Base-by-base conservation (phyloP, 2,888 invertebrate species). In the Drosophila algonquin region DNA sequence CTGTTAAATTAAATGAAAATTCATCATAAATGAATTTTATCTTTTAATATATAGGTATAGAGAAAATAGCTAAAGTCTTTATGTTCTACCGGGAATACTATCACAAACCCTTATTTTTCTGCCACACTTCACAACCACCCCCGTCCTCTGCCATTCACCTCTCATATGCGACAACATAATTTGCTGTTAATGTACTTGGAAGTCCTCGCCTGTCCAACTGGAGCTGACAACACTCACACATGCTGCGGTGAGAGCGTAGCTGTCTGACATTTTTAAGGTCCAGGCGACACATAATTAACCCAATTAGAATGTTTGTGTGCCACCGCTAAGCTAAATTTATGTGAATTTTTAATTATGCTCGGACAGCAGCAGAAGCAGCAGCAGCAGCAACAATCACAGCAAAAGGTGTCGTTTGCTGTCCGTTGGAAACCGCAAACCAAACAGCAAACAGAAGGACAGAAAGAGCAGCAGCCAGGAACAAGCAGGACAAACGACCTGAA, bases 221-320 rank as follows among this genome's bases (percentile, higher is more conserved):
- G 51, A 51, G 73, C 73, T 80, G 65, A 79, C 56, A 73, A 67
- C 72, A 59, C 44, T 46, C 27, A 55, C 54, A 65, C 54, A 52
- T 48, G 53, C n/a, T 62, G 16, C 32, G 32, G 46, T 21, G 18
- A 18, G 27, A 14, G 44, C 58, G 65, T 45, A 60, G 60, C 54
- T 65, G 61, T 77, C 44, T 84, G 83, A 86, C 85, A 85, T 86
- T 85, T 89, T 89, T 88, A 81, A 87, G 80, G 89, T 89, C 89
- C 85, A 81, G 77, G 82, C 87, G 89, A 86, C 91, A 90, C 91
- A 88, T 90, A 89, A 90, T 91, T 90, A 90, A 88, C 89, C 86
- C 91, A 90, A 90, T 90, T 90, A 90, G 77, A 87, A 87, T 35
- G 35, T 84, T 80, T 64, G 72, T 77, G 73, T 80, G 85, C 79